Conservation (phyloP, 2,888 invertebrate genomes). For the Empis livida region DNA sequence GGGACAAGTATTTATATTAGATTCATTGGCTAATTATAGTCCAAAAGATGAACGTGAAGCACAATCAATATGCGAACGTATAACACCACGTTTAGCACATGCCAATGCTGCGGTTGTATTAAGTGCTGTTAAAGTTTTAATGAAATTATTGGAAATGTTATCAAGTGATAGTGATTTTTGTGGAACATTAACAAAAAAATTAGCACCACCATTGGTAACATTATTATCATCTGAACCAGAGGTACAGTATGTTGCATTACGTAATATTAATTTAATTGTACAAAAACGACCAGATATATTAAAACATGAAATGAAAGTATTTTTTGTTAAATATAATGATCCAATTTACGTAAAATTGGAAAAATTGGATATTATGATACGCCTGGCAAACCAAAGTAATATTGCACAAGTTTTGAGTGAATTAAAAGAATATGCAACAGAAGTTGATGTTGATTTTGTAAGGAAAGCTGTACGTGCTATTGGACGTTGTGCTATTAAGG, state of each 20-base stretch:
- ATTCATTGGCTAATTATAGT: constrained; percentile 92
- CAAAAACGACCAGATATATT: constrained; percentile 97
- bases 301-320: constrained; percentile 99
- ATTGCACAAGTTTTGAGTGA: constrained; percentile 97
- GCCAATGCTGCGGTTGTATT: constrained; percentile 98
- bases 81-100: constrained; percentile 93
- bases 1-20: constrained; percentile 97
- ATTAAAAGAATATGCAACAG: constrained; percentile 96
- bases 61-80: constrained; percentile 95
- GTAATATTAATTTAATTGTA: constrained; percentile 98
- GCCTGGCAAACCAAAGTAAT: constrained; percentile 93
- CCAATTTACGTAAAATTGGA: constrained; percentile 99
- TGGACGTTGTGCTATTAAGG: constrained; percentile 97
- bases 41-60: constrained; percentile 96
- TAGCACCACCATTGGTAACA: constrained; percentile 98
- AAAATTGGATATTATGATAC: constrained; percentile 98
- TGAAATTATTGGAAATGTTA: constrained; percentile 98
- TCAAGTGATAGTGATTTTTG: constrained; percentile 90
- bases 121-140: constrained; percentile 93
- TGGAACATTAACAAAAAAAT: constrained; percentile 82
- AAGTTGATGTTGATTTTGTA: constrained; percentile 99
- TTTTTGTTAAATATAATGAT: constrained; percentile 99
- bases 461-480: constrained; percentile 97
- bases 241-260: constrained; percentile 95
- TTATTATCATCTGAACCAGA: constrained; percentile 96